Evolutionary conservation across 2,113 vertebrate species (phyloP), one percentile per base, ranked within the genome.

Genomic region (Fregata magnificens): DNA sequence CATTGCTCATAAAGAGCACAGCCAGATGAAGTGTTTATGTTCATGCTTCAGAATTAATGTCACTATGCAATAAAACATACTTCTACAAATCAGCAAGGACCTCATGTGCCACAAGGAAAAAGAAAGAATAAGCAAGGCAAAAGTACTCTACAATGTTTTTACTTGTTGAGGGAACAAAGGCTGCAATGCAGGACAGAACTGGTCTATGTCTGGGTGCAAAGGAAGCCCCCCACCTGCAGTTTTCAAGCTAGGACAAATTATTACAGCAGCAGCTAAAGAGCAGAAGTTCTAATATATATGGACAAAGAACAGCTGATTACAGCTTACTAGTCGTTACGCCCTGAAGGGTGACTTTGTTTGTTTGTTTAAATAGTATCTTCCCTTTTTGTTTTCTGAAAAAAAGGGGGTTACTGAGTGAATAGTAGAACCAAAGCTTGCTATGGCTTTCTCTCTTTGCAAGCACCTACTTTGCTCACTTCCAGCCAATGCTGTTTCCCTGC

Each of bases 1-100:
- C 6, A 0, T 65, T 67, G 88, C 77, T 95, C 72, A 94, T 80
- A 91, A 94, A 94, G 77, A 96, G 45, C 66, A 79, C 49, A 87
- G 84, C 77, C 74, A 91, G 91, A 96, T 53, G 77, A 95, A 93
- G 88, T 79, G 77, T 95, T 97, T 95, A 92, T 85, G 66, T 85
- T 97, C 94, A 87, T 38, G 93, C 73, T 76, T 86, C 81, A 76
- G 93, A 92, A 91, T 95, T 91, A 88, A 91, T 91, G 86, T 89
- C 92, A 79, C 69, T 58, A 56, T 90, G 56, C 73, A 95, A 93
- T 87, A 86, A 96, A 97, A 95, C 61, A 85, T 50, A 72, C 53
- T 87, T 86, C 61, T 76, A 87, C 77, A 95, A 95, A 95, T 84
- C 93, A 89, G 65, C 78, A 84, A 91, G 73, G 77, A 79, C 25